phyloP scores from a whole-genome alignment of 2,113 vertebrate genomes.

The Muntiacus muntjak region DNA sequence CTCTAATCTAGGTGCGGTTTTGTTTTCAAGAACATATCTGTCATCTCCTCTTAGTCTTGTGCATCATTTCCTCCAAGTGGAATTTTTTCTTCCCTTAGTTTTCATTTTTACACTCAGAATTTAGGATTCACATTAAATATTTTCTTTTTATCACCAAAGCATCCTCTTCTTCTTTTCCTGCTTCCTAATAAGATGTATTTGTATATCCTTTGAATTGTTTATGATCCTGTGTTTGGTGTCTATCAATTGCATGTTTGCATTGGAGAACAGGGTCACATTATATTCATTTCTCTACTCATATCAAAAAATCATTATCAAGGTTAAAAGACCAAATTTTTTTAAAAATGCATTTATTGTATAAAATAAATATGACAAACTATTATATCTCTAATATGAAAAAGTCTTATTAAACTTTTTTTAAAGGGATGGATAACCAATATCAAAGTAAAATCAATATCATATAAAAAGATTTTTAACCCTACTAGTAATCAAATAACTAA shows the following conservation, averaged over 20 bases:
- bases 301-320: neutral
- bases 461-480: neutral
- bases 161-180: neutral
- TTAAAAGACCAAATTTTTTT: neutral
- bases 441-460: neutral
- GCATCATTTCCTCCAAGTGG: neutral
- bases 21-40: neutral
- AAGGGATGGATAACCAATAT: neutral
- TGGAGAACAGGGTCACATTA: neutral
- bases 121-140: neutral
- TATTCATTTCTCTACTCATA: neutral
- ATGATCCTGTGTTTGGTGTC: neutral
- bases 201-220: neutral
- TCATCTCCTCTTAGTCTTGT: neutral
- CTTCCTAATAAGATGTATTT: neutral
- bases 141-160: neutral
- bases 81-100: neutral
- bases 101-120: neutral
- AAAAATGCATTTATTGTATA: neutral
- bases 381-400: neutral
- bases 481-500: neutral
- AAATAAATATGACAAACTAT: neutral
- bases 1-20: neutral
- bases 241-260: accelerated
- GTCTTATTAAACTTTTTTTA: neutral